A percentile compares a stretch with the other conserved stretches of the same genome.
phyloP scores from a whole-genome alignment of 2,113 vertebrate genomes.

The Cervus canadensis region DNA sequence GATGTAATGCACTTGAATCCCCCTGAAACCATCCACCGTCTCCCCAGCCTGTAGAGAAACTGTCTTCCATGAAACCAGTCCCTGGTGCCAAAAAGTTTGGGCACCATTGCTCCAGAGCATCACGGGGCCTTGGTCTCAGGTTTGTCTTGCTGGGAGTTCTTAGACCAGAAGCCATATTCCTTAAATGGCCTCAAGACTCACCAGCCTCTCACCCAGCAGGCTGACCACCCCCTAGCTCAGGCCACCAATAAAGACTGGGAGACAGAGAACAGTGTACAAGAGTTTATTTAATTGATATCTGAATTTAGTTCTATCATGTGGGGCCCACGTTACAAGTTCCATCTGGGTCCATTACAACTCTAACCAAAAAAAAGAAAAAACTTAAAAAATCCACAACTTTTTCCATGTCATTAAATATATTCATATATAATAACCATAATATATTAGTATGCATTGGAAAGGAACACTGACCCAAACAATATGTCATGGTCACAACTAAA shows the following conservation, averaged over 20 bases:
- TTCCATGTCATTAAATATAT: slow-evolving; percentile 99
- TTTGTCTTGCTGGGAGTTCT: neutral
- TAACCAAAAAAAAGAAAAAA: slow-evolving; percentile 79
- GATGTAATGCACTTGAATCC: neutral
- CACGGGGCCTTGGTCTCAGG: neutral
- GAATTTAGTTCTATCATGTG: slow-evolving; percentile 92
- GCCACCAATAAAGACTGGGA: slow-evolving; percentile 29
- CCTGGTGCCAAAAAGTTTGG: neutral
- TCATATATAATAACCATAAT: slow-evolving; percentile 99
- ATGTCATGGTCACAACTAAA: slow-evolving; percentile 90
- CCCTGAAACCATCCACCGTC: neutral
- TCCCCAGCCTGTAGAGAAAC: neutral
- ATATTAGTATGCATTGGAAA: slow-evolving; percentile 99
- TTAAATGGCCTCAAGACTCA: neutral
- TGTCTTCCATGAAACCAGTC: neutral
- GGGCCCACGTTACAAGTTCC: slow-evolving; percentile 92
- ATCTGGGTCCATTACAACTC: slow-evolving; percentile 88
- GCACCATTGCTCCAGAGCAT: neutral
- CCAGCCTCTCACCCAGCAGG: neutral
- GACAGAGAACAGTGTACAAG: slow-evolving; percentile 82
- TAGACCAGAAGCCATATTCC: neutral
- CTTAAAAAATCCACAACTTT: slow-evolving; percentile 90
- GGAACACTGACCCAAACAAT: slow-evolving; percentile 88
- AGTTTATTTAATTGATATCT: slow-evolving; percentile 94
- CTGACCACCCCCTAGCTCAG: neutral